phyloP scores from a whole-genome alignment of 2,888 invertebrate genomes.

The Priapulus caudatus region DNA sequence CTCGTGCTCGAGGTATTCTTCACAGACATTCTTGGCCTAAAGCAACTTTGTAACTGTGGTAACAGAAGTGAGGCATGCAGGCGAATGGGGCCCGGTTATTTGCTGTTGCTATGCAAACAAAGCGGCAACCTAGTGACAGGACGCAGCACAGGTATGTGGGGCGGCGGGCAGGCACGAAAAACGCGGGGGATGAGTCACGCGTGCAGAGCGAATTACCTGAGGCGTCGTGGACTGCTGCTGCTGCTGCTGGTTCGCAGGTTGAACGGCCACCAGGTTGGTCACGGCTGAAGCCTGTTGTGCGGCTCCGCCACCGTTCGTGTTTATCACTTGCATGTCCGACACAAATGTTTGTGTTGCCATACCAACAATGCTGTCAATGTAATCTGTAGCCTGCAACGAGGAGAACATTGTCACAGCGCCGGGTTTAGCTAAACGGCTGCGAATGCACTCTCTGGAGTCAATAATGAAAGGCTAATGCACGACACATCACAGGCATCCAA shows the following conservation, averaged over 20 bases:
- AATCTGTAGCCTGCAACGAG: not conserved
- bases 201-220: slow-evolving; percentile 5
- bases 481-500: too few relatives aligned
- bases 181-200: too few relatives aligned
- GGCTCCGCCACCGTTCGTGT: slow-evolving; percentile 22
- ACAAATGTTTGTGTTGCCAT: slow-evolving; percentile 40
- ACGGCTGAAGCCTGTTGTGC: not conserved
- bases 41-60: not conserved
- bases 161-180: too few relatives aligned
- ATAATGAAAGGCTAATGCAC: too few relatives aligned
- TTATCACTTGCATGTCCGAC: slow-evolving; percentile 39
- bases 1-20: not conserved
- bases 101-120: not conserved
- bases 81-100: not conserved
- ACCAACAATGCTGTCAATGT: slow-evolving; percentile 16
- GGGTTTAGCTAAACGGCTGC: too few relatives aligned
- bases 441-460: too few relatives aligned
- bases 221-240: slow-evolving; percentile 3
- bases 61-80: not conserved
- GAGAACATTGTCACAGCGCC: too few relatives aligned
- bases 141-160: not conserved
- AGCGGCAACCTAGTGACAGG: not conserved
- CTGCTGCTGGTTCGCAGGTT: too few relatives aligned
- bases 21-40: not conserved
- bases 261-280: too few relatives aligned